These are phyloP conservation scores for Arctia plantaginis DNA, from an alignment of 2,888 invertebrate species.

Conservation along the genomic window DNA sequence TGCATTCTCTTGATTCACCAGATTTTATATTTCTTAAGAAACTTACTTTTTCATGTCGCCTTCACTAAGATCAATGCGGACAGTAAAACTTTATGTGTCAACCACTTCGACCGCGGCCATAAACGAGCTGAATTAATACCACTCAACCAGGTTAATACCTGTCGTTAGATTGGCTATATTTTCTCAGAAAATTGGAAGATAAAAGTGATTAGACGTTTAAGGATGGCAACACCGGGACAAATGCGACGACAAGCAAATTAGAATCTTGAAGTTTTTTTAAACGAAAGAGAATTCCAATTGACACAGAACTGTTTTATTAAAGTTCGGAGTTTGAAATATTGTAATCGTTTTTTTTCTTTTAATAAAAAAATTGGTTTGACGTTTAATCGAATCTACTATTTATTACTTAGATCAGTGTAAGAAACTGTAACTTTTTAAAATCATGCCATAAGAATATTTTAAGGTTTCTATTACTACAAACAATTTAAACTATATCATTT, in stretches of 20 bases:
- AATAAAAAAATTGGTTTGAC: not conserved
- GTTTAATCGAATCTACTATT: not conserved
- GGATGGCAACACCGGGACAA: conserved; percentile 13
- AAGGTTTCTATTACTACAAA: not conserved
- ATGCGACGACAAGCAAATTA: not conserved
- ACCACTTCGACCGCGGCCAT: conserved; percentile 17
- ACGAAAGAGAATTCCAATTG: not conserved
- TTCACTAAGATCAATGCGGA: conserved; percentile 20
- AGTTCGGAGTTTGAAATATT: not conserved
- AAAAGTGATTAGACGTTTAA: conserved; percentile 17
- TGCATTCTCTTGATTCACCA: not conserved
- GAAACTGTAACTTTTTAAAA: not conserved
- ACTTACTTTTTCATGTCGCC: conserved; percentile 7
- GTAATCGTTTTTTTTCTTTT: not conserved
- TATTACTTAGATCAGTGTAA: not conserved
- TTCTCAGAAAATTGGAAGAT: conserved; percentile 21
- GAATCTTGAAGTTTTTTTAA: not conserved
- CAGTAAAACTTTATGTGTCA: conserved; percentile 24
- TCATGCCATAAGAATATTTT: not conserved
- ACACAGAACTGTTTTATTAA: not conserved
- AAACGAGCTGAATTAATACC: conserved; percentile 24
- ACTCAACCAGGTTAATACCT: conserved; percentile 23
- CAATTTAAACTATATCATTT: too few relatives aligned
- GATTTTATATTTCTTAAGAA: not conserved
- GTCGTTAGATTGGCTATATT: conserved; percentile 24